Evolutionary conservation across 2,797 vertebrate genomes (phyloP).

Genomic region (Acrossocheilus wenchowensis): DNA sequence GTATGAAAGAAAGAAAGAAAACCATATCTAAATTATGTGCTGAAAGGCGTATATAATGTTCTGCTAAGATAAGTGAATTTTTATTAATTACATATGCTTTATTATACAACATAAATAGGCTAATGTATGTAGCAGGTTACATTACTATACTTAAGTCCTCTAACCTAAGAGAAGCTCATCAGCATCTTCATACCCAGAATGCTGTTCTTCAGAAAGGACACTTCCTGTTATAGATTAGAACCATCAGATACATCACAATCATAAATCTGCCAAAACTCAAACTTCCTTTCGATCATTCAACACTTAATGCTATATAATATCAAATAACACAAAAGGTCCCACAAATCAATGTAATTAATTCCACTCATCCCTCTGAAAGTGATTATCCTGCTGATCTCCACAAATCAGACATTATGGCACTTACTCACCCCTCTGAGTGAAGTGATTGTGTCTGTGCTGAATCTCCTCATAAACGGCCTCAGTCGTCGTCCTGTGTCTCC

Average conservation of each 20-base stretch:
- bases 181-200: not conserved
- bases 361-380: not conserved
- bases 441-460: not conserved
- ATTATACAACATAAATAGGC: not conserved
- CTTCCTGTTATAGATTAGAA: not conserved
- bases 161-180: not conserved
- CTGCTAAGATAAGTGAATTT: too few relatives aligned
- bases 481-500: conserved; percentile 1
- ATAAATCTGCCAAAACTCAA: not conserved
- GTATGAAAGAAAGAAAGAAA: too few relatives aligned
- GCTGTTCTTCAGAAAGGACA: not conserved
- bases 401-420: not conserved
- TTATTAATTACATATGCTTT: not conserved
- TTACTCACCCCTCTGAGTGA: not conserved
- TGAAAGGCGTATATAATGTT: too few relatives aligned
- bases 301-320: too few relatives aligned
- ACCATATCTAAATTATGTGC: too few relatives aligned
- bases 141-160: not conserved
- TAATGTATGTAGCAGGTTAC: not conserved
- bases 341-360: too few relatives aligned
- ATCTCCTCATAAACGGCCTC: conserved; percentile 43
- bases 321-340: not conserved
- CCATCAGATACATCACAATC: not conserved
- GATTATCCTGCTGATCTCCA: not conserved
- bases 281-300: not conserved